Base-by-base conservation (phyloP, 2,888 invertebrate species). In the Mylabris sibirica region DNA sequence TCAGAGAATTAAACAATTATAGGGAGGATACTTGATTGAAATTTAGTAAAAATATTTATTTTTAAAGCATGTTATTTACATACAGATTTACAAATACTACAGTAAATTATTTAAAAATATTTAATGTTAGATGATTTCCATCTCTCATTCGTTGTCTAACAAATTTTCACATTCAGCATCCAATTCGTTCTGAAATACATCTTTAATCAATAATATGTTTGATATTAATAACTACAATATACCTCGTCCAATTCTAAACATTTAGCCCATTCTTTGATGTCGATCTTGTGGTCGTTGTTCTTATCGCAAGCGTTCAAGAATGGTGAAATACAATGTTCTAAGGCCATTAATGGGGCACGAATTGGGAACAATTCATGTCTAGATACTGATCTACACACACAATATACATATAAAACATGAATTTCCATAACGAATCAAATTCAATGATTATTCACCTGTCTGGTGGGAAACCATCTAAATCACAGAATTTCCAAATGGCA, bases 401-500 rank as follows among this genome's bases (percentile, higher is more conserved):
- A 6, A 30, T 91, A 77, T 22, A 81, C 62, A 26, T 35, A 60
- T 8, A 6, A 30, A 41, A 38, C 35, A 65, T 22, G 8, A 61
- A 61, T 20, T 26, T 17, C 9, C 9, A 17, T 26, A 30, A 59
- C 22, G 4, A 30, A 34, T 61, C 17, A 6, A 17, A 35, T 12
- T 3, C 20, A 24, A 61, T 24, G 26, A 2, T 61, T 38, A 65
- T n/a, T 71, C 86, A 93, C 89, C 93, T 91, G 87, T 97, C 96
- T 82, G 93, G 92, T 76, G 96, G 95, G 86, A 95, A 92, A 65
- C 93, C 93, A 86, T 98, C 98, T 69, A 99, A 90, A 85, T 99
- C 98, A 85, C 99, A 99, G 93, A 95, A 96, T 86, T 99, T 99
- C 98, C 98, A 99, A 76, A 99, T 91, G 76, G 97, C 97, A 60